A percentile compares a stretch with the other conserved stretches of the same genome.
phyloP scores from a whole-genome alignment of 1,140 invertebrate genomes.

The Drosophila ironensis region DNA sequence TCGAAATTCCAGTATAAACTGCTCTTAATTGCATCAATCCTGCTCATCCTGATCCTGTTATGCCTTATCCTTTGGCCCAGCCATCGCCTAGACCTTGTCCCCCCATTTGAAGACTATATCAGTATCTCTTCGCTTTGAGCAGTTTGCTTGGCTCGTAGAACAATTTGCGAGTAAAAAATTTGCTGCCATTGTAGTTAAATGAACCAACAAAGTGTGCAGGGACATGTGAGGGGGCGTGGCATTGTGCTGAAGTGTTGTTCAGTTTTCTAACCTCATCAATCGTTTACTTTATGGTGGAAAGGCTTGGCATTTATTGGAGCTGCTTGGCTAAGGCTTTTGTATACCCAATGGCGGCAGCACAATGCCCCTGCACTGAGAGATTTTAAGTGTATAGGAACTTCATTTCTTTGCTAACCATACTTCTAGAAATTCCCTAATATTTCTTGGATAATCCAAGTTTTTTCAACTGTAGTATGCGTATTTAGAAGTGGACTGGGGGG shows the following conservation, averaged over 20 bases:
- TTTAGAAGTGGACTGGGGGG: conserved; percentile 13
- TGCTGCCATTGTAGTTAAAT: conserved; percentile 47
- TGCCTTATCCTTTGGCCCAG: neutral
- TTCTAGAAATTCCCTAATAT: neutral
- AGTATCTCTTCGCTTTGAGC: conserved; percentile 26
- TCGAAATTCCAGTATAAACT: too few species aligned
- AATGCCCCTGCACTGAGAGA: neutral
- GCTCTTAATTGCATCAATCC: conserved; percentile 11
- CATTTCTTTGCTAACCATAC: neutral
- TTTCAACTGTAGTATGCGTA: conserved; percentile 15
- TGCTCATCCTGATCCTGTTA: neutral
- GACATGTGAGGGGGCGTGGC: conserved; percentile 21
- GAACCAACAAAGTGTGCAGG: conserved; percentile 44
- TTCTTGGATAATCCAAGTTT: too few species aligned
- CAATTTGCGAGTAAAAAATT: conserved; percentile 45
- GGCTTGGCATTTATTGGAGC: conserved; percentile 57
- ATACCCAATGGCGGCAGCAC: conserved; percentile 13
- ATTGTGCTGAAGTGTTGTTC: conserved; percentile 51
- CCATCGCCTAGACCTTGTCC: neutral
- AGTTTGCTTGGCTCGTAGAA: conserved; percentile 36
- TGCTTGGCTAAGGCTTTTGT: conserved; percentile 17
- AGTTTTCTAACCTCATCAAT: conserved; percentile 71
- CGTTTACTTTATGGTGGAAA: conserved; percentile 47
- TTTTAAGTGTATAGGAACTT: neutral
- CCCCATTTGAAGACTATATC: conserved; percentile 4